A percentile compares a stretch with the other conserved stretches of the same genome.
phyloP scores from a whole-genome alignment of 2,113 vertebrate species.

The Neofelis nebulosa region DNA sequence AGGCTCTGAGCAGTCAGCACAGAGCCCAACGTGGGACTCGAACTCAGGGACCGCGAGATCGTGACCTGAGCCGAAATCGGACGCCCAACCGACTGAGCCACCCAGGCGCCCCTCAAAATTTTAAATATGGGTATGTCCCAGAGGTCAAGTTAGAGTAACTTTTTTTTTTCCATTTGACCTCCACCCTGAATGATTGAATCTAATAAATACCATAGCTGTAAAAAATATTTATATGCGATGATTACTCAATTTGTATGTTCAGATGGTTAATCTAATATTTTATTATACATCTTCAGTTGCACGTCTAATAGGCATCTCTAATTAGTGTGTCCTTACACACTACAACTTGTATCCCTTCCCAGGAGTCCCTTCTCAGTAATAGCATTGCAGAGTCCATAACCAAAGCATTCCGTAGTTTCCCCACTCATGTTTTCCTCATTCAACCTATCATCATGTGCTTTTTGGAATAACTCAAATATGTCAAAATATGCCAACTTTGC shows the following conservation, averaged over 20 bases:
- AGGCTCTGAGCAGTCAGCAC: too few species aligned
- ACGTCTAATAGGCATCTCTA: not conserved
- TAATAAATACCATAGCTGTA: not conserved
- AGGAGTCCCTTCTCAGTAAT: not conserved
- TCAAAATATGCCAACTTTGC: not conserved
- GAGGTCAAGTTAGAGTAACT: not conserved
- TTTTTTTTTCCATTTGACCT: not conserved
- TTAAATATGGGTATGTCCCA: not conserved
- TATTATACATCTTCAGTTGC: not conserved
- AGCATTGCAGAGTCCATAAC: not conserved
- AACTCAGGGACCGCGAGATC: too few species aligned
- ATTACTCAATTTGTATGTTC: not conserved
- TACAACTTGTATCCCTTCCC: not conserved
- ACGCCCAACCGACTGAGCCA: too few species aligned
- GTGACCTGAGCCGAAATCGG: too few species aligned
- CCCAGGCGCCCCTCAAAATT: not conserved
- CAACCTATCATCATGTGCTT: not conserved
- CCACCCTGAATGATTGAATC: not conserved
- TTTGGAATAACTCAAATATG: not conserved
- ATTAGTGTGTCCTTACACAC: not conserved
- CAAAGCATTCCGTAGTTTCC: not conserved
- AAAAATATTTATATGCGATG: not conserved
- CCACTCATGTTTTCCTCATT: not conserved
- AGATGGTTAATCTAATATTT: not conserved
- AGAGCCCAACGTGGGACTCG: too few species aligned